Base-by-base conservation (phyloP, 2,888 invertebrate genomes). In the Dusona sp. region DNA sequence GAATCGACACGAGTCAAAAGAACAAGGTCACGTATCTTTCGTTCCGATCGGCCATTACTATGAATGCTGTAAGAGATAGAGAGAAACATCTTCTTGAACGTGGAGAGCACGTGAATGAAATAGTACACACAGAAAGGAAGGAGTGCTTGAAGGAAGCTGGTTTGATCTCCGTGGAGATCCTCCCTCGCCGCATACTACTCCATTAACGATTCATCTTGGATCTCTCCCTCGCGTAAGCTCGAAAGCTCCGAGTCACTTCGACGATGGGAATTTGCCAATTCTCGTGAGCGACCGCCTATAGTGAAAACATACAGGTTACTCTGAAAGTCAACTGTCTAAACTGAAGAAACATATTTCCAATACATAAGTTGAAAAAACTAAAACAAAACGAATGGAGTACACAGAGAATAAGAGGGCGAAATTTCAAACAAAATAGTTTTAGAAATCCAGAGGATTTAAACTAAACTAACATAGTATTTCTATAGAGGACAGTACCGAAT, bases 191-290 rank as follows among this genome's bases (percentile, higher is more conserved):
- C 72, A 51, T 67, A 11, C 67, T 80, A 73, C 48, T 82, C 42
- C 85, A 85, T 85, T 85, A 85, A 78, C 85, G 81, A 85, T 85
- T 85, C 81, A 85, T 85, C 81, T 82, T 77, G 67, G 78, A 85
- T 82, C 81, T 81, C 78, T 81, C 78, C 82, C 85, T 79, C 68
- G 75, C 42, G 78, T 74, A 78, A 85, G 78, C 78, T 85, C 68
- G 68, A 75, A 48, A 61, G 67, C 79, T 42, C 4, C 61, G 68
- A 78, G 73, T 74, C 61, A n/a, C 78, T 67, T 74, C 48, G 77
- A 78, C 45, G 33, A 85, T 79, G 79, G 74, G 79, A 85, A 85
- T 85, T 75, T 74, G 68, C 79, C 79, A 79, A 82, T 82, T 82
- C 85, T 85, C 82, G 51, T 79, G 78, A 85, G 67, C 79, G 77